A percentile compares a stretch with the other conserved stretches of the same genome.
These are phyloP conservation scores for Samia ricini DNA, from an alignment of 1,140 invertebrate genomes.

Conservation along the genomic window DNA sequence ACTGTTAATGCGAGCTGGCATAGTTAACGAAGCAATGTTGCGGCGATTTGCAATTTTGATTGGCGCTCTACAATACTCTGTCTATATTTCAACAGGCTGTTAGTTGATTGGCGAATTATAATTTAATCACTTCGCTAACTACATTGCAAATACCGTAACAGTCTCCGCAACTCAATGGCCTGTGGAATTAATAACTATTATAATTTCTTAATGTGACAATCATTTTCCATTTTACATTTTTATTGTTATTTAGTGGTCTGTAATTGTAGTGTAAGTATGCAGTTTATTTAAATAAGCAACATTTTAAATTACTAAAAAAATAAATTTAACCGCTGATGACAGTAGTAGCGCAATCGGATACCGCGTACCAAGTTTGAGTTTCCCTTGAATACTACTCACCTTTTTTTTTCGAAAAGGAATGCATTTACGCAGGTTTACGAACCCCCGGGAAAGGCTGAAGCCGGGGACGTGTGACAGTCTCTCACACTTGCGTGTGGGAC, in stretches of 20 bases:
- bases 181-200: neutral
- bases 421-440: too few species aligned
- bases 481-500: too few species aligned
- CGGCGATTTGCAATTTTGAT: conserved; percentile 51
- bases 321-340: too few species aligned
- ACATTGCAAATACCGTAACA: conserved; percentile 18
- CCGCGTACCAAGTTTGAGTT: too few species aligned
- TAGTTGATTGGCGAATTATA: conserved; percentile 42
- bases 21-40: conserved; percentile 39
- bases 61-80: conserved; percentile 30
- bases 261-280: too few species aligned
- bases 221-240: neutral
- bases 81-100: conserved; percentile 26
- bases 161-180: neutral
- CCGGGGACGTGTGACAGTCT: too few species aligned
- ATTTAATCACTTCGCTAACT: conserved; percentile 28
- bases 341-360: too few species aligned
- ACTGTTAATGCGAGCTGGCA: conserved; percentile 22
- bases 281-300: too few species aligned
- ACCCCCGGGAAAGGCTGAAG: too few species aligned
- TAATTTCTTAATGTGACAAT: neutral
- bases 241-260: neutral
- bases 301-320: too few species aligned
- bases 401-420: too few species aligned
- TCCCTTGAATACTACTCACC: too few species aligned